Evolutionary conservation across 2,888 invertebrate species (phyloP), one percentile per base, ranked within the genome.

Genomic region (Oscheius sp.): DNA sequence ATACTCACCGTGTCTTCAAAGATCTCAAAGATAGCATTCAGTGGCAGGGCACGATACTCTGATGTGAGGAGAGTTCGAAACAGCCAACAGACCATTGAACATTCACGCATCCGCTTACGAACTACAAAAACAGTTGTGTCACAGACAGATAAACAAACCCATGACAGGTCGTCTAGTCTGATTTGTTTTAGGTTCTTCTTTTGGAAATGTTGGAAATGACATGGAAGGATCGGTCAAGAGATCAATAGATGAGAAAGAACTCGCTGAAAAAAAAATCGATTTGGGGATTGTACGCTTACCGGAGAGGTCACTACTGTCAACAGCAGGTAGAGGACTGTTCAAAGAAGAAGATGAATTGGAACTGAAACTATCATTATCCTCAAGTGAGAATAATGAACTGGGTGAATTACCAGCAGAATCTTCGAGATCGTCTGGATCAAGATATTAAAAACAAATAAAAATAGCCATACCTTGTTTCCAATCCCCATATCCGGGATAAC

Each of bases 41-140:
- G 61, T 2, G 78, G 78, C 9, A 78, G 59, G 1, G 78, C 74
- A 12, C 75, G 74, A 66, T 76, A 78, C 41, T 78, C 78, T 0
- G 78, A 74, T 9, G 78, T 74, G 36, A 78, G 71, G 9, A 78
- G 66, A 14, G 75, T 76, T 50, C 78, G 68, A 59, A 78, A 76
- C 32, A 78, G 65, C 78, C 78, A 78, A 44, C 78, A 78, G 20
- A 76, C 72, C 73, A 78, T 72, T 22, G 76, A 71, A 38, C 78
- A 78, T 45, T 78, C 78, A 32, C 76, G 74, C 38, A 71, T 54
- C 32, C 74, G 66, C 59, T 72, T 72, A 32, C 75, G 69, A 26
- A 75, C 75, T 75, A 56, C 63, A 77, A 71, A 50, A 12, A 45
- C 20, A 12, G 20, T 12, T 26, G 49, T 30, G 12, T 22, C 30